A percentile compares a stretch with the other conserved stretches of the same genome.
phyloP scores from a whole-genome alignment of 2,888 invertebrate species.

The Fragum whitleyi region DNA sequence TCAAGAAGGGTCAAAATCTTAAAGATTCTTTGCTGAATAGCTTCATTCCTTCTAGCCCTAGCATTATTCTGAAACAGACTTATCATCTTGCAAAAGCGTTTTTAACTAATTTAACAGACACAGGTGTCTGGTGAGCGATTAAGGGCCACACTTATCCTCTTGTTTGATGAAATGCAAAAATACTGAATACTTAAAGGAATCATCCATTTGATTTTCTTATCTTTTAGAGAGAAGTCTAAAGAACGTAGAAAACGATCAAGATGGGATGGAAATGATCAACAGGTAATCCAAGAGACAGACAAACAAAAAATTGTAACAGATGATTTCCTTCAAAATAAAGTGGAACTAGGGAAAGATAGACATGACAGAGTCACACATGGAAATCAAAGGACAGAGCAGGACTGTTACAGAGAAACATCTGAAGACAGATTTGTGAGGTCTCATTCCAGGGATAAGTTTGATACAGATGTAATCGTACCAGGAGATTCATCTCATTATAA shows the following conservation, averaged over 20 bases:
- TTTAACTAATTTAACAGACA: too few species aligned
- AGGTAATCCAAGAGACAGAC: neutral
- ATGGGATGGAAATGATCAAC: slow-evolving; percentile 6
- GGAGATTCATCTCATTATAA: neutral
- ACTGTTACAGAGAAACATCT: neutral
- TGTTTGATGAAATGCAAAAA: too few species aligned
- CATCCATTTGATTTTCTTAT: neutral
- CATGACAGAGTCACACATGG: too few species aligned
- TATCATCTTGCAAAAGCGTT: too few species aligned
- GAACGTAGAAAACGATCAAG: neutral
- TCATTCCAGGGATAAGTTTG: neutral
- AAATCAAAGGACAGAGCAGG: neutral
- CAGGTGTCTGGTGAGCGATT: too few species aligned
- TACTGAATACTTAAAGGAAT: too few species aligned
- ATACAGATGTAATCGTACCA: neutral
- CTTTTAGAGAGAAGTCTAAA: neutral
- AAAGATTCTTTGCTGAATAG: too few species aligned
- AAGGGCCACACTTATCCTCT: too few species aligned
- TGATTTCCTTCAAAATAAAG: neutral
- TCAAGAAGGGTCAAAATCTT: too few species aligned
- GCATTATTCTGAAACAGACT: too few species aligned
- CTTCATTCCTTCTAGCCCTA: too few species aligned
- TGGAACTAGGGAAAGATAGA: too few species aligned
- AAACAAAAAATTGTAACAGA: neutral
- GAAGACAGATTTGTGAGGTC: slow-evolving; percentile 3